These are phyloP conservation scores for Zootoca vivipara DNA, from an alignment of 2,113 vertebrate genomes.

Conservation along the genomic window DNA sequence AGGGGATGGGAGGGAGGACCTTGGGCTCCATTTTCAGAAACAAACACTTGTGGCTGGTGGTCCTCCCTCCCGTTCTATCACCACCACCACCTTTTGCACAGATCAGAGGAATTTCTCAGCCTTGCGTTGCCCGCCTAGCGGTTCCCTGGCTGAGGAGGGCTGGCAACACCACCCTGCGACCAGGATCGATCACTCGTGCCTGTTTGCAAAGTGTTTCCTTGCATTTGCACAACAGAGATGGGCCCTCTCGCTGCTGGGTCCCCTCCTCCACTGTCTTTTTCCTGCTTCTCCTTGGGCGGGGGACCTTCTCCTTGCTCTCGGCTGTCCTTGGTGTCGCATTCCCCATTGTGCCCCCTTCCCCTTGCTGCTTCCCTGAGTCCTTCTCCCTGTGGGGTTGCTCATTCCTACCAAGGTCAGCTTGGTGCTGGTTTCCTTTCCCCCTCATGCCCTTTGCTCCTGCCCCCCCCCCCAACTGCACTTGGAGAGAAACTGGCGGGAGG, in stretches of 20 bases:
- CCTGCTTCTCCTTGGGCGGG: not conserved
- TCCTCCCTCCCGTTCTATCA: not conserved
- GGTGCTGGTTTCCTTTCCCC: not conserved
- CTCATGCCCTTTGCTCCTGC: not conserved
- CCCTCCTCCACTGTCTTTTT: not conserved
- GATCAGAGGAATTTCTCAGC: slow-evolving; percentile 41
- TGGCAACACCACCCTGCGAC: not conserved
- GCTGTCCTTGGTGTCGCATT: no score
- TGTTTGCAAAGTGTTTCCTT: not conserved
- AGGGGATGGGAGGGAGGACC: not conserved
- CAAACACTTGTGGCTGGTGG: not conserved
- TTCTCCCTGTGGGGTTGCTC: not conserved
- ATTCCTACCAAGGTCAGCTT: not conserved
- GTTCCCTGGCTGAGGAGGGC: not conserved
- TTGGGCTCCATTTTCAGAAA: not conserved
- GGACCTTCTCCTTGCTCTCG: not conserved
- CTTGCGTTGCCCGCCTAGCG: accelerated
- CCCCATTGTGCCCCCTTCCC: not conserved
- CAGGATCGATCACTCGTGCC: no score
- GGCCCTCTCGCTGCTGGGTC: not conserved
- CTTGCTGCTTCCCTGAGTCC: no score
- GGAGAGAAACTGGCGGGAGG: not conserved
- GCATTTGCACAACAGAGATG: not conserved
- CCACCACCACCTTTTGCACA: not conserved
- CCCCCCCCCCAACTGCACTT: not conserved